These are phyloP conservation scores for Mus minutoides DNA, from an alignment of 2,797 vertebrate genomes.

Conservation along the genomic window DNA sequence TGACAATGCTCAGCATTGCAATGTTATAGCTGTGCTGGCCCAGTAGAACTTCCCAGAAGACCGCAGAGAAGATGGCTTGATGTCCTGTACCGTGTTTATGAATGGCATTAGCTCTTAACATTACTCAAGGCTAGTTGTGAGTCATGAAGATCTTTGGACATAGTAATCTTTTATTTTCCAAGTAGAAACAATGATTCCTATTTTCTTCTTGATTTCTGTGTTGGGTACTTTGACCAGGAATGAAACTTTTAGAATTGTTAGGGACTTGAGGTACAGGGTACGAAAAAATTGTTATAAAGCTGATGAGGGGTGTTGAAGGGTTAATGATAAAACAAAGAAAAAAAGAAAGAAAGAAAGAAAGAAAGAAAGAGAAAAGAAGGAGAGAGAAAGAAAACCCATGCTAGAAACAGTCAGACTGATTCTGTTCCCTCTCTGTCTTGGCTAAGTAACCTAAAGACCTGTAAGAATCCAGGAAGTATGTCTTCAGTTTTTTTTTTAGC, in stretches of 20 bases:
- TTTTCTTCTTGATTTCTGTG: conserved; percentile 29
- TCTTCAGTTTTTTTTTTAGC: conserved; percentile 39
- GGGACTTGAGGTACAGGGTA: not conserved
- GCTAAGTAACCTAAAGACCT: not conserved
- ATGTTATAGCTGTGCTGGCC: not conserved
- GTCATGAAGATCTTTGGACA: not conserved
- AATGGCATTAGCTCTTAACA: not conserved
- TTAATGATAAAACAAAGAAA: not conserved
- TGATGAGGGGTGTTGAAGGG: not conserved
- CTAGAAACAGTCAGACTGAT: not conserved
- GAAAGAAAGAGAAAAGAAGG: not conserved
- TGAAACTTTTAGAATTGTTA: not conserved
- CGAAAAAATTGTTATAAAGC: not conserved
- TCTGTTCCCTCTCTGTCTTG: not conserved
- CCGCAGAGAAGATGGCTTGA: not conserved
- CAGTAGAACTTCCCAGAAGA: conserved; percentile 10
- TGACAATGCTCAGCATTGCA: not conserved
- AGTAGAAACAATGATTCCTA: conserved; percentile 37
- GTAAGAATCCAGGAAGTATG: not conserved
- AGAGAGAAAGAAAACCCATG: no score
- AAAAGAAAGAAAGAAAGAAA: no score
- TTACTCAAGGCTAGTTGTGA: conserved; percentile 38
- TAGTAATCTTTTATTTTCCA: conserved; percentile 51
- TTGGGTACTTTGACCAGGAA: not conserved
- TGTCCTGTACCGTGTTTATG: not conserved